These are phyloP conservation scores for Corvus cornix DNA, from an alignment of 2,113 vertebrate genomes.

Conservation along the genomic window DNA sequence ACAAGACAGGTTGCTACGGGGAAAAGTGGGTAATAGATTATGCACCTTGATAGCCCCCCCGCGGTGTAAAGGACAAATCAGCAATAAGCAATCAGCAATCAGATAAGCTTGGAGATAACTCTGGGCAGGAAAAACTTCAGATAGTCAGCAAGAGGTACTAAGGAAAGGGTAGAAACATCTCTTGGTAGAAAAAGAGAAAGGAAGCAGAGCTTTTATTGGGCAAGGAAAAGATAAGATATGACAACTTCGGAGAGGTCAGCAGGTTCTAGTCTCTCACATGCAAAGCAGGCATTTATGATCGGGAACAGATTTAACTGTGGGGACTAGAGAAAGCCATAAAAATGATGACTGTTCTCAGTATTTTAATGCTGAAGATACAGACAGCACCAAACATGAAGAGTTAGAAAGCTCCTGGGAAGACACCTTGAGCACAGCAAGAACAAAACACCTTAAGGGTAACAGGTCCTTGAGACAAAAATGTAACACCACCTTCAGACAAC, in stretches of 20 bases:
- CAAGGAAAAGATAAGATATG: background rate
- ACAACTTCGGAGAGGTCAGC: background rate
- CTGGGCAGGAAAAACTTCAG: background rate
- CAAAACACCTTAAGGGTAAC: background rate
- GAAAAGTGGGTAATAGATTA: background rate
- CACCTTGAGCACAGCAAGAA: background rate
- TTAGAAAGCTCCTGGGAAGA: background rate
- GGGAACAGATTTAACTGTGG: background rate
- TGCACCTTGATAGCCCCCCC: background rate
- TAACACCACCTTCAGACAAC: background rate
- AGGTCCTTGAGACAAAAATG: background rate
- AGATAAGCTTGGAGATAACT: background rate
- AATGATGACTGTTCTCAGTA: background rate
- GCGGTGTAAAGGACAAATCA: background rate
- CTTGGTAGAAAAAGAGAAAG: background rate
- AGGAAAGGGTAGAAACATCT: background rate
- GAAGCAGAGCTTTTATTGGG: background rate
- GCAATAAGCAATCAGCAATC: background rate
- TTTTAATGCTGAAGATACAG: background rate
- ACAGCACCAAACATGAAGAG: background rate
- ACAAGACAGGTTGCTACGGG: background rate
- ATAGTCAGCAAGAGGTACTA: accelerated
- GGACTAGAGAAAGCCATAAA: background rate
- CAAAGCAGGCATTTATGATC: background rate
- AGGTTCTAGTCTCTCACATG: background rate